A percentile compares a stretch with the other conserved stretches of the same genome.
These are phyloP conservation scores for Ictalurus furcatus DNA, from an alignment of 2,113 vertebrate genomes.

Conservation along the genomic window DNA sequence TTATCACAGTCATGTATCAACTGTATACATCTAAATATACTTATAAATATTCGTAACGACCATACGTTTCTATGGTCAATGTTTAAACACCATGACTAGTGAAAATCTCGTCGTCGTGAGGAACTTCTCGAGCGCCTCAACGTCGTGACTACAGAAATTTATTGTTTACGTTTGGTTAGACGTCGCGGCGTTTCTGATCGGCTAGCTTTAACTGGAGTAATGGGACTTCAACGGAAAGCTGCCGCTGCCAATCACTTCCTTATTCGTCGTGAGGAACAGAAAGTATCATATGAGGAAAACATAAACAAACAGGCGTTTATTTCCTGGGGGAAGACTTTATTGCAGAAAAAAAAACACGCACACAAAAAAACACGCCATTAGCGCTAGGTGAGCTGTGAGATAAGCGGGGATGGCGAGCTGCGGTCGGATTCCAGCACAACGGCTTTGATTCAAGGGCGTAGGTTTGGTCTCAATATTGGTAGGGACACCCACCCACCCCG, in stretches of 20 bases:
- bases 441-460: not conserved
- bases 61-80: not conserved
- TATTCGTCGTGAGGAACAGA: not conserved
- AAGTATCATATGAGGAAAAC: not conserved
- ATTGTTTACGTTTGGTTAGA: constrained; percentile 24
- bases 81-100: not conserved
- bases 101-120: not conserved
- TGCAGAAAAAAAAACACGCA: too few species aligned
- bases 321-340: not conserved
- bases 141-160: constrained; percentile 5
- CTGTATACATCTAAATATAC: not conserved
- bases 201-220: not conserved
- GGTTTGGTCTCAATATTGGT: too few species aligned
- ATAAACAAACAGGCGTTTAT: not conserved
- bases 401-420: too few species aligned
- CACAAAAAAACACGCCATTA: too few species aligned
- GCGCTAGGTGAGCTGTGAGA: not conserved
- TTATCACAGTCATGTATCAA: too few species aligned
- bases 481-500: too few species aligned
- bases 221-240: constrained; percentile 23
- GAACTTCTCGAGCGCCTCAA: not conserved
- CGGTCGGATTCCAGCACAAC: not conserved
- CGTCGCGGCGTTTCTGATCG: not conserved
- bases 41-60: not conserved
- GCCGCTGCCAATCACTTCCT: not conserved